Conservation (phyloP, 1,140 invertebrate species). For the Arion vulgaris region DNA sequence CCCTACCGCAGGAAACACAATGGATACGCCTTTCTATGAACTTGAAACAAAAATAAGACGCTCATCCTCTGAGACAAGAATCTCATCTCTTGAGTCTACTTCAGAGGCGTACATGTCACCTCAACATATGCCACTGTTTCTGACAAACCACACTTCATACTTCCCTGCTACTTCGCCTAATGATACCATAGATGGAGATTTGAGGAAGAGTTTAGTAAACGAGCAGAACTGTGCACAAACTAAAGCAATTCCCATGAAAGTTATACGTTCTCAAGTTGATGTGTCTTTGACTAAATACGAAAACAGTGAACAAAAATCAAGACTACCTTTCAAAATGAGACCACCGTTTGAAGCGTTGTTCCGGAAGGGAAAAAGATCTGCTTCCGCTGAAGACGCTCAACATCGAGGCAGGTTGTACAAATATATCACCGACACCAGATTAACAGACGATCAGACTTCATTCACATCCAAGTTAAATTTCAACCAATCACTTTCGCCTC, state of each 20-base stretch:
- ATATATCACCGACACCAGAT: neutral
- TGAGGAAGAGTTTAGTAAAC: constrained; percentile 47
- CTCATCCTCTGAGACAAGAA: too few relatives aligned
- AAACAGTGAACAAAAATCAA: neutral
- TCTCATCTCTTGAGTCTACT: neutral
- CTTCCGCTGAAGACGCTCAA: constrained; percentile 40
- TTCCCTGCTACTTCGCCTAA: neutral
- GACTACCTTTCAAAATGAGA: constrained; percentile 4
- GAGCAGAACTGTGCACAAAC: constrained; percentile 46
- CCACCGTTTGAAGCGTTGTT: constrained; percentile 10
- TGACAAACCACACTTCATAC: constrained; percentile 37
- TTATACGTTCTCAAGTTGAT: constrained; percentile 36
- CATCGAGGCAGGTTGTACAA: too few relatives aligned
- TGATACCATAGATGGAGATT: constrained; percentile 43
- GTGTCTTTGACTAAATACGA: neutral
- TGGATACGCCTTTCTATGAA: too few relatives aligned
- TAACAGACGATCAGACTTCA: neutral
- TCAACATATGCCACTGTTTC: constrained; percentile 36
- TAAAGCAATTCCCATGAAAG: constrained; percentile 55
- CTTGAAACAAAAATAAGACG: too few relatives aligned
- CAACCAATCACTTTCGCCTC: neutral
- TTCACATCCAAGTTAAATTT: neutral
- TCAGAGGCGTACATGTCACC: constrained; percentile 21
- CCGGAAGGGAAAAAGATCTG: constrained; percentile 31
- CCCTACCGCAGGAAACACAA: neutral